Base-by-base conservation (phyloP, 2,888 invertebrate species). In the Clivina fossor region DNA sequence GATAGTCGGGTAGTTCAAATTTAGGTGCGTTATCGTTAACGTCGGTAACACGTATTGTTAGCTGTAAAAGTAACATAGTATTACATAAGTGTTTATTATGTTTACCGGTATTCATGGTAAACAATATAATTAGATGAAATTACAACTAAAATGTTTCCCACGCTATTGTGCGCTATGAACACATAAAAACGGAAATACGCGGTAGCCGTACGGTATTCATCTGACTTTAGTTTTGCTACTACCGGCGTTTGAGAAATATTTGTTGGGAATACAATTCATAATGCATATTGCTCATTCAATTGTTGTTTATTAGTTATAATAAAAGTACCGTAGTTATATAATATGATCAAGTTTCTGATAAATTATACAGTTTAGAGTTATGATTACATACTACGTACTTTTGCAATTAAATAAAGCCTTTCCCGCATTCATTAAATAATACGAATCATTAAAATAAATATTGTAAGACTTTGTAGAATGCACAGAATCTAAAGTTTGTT, bases 21-120 rank as follows among this genome's bases (percentile, higher is more conserved):
- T 93, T 92, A 0, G 97, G 97, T 5, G 93, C 91, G 74, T 98
- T 97, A 76, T 98, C 98, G 72, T 99, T 99, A 35, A 95, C 92
- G 73, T 98, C 98, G 4, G 91, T 91, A 37, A 99, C 94, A 61
- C 92, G 85, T 61, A 95, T 93, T 2, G 93, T 94, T 40, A 94
- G 74, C 93, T 93, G 78, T 32, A 81, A 80, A 58, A n/a, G n/a
- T n/a, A n/a, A n/a, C n/a, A n/a, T 60, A 57, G 15, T 35, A 22
- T 35, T 22, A 48, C 48, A 16, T 35, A 20, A 33, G 37, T n/a
- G n/a, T 48, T 32, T 48, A 22, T 5, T 18, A 11, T 2, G 8
- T 4, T 9, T 22, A 47, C 20, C n/a, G n/a, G n/a, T n/a, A n/a
- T n/a, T n/a, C n/a, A n/a, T n/a, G 32, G 38, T 2, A 37, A 28